A percentile compares a stretch with the other conserved stretches of the same genome.
Evolutionary conservation across 2,113 vertebrate genomes (phyloP).

Genomic region (Balaeniceps rex): DNA sequence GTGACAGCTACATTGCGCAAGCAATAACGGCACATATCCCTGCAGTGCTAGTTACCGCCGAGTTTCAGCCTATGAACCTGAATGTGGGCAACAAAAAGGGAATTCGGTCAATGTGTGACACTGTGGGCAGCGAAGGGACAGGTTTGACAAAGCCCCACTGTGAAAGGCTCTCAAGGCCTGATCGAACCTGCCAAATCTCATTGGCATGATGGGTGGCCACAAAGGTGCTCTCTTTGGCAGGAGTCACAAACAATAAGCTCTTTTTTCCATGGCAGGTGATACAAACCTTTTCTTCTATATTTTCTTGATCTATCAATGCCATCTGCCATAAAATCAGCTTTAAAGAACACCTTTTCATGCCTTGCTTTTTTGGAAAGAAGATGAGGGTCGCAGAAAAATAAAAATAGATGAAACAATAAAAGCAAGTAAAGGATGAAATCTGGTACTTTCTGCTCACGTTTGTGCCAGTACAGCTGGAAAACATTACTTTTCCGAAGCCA

Average conservation of each 20-base stretch:
- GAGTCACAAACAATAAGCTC: constrained; percentile 77
- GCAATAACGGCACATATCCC: neutral
- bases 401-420: neutral
- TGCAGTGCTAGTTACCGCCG: constrained; percentile 62
- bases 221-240: constrained; percentile 81
- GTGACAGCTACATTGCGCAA: constrained; percentile 1
- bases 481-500: neutral
- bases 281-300: neutral
- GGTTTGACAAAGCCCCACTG: constrained; percentile 68
- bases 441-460: neutral
- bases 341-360: neutral
- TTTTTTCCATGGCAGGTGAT: constrained; percentile 75
- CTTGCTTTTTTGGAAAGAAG: neutral
- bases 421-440: constrained; percentile 13
- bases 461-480: constrained; percentile 18
- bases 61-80: constrained; percentile 38
- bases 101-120: neutral
- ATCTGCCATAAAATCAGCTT: constrained; percentile 56
- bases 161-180: constrained; percentile 73
- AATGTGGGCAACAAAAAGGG: neutral
- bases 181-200: constrained; percentile 79
- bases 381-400: neutral
- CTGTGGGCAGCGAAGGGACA: constrained; percentile 19
- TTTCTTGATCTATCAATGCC: constrained; percentile 18
- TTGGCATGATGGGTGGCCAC: constrained; percentile 77